Conservation (phyloP, 2,113 vertebrate species). For the Corythoichthys haematopterus region DNA sequence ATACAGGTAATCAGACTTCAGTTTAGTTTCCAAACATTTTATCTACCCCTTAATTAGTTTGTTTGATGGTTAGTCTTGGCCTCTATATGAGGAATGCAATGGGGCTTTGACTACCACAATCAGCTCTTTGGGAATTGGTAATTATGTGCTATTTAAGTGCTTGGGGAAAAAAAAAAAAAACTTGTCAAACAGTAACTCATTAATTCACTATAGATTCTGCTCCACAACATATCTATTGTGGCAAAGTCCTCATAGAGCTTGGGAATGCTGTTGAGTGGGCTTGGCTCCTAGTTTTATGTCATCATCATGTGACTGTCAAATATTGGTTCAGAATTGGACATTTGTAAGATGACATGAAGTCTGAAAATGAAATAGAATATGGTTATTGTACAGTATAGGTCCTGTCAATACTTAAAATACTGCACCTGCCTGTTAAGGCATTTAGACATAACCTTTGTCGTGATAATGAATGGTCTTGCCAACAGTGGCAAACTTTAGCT, state of each 20-base stretch:
- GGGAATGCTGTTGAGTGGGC: constrained; percentile 69
- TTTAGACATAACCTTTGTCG: constrained; percentile 1
- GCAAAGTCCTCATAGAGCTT: constrained; percentile 58
- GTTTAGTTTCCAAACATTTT: neutral
- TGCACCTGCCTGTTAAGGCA: constrained; percentile 1
- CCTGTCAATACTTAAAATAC: neutral
- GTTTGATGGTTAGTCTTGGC: constrained; percentile 32
- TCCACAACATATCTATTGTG: constrained; percentile 69
- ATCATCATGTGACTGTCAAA: constrained; percentile 42
- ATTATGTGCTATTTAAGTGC: constrained; percentile 56
- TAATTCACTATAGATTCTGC: constrained; percentile 68
- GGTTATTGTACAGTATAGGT: constrained; percentile 10
- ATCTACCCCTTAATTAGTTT: constrained; percentile 32
- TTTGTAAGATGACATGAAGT: constrained; percentile 29
- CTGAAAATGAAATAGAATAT: constrained; percentile 24
- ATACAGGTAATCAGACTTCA: constrained; percentile 2
- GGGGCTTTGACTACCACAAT: constrained; percentile 19
- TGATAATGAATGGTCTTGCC: neutral
- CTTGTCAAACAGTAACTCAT: constrained; percentile 64
- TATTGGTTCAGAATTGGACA: constrained; percentile 36
- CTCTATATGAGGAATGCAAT: constrained; percentile 38
- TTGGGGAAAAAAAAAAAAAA: constrained; percentile 53
- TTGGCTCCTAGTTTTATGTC: constrained; percentile 52
- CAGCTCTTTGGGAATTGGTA: constrained; percentile 44
- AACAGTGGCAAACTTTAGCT: constrained; percentile 10